These are phyloP conservation scores for Entomobrya proxima DNA, from an alignment of 2,888 invertebrate genomes.

Conservation along the genomic window DNA sequence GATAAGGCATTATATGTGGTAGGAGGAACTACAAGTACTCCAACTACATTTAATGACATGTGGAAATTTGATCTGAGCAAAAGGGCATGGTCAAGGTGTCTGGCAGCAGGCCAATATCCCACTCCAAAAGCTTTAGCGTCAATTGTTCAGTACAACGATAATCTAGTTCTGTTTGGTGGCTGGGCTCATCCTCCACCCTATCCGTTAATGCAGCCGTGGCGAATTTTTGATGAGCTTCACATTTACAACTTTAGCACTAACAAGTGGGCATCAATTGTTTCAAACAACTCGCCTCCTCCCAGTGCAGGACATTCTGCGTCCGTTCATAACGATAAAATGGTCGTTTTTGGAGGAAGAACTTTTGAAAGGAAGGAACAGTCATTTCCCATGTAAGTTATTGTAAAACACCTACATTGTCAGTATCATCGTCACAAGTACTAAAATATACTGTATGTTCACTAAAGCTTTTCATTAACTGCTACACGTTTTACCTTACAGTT, in stretches of 20 bases:
- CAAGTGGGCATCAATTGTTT: conserved; percentile 85
- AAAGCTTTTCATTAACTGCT: background rate
- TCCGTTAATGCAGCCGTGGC: conserved; percentile 80
- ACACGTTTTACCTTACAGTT: conserved; percentile 77
- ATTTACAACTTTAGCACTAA: conserved; percentile 88
- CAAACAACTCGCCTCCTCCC: conserved; percentile 84
- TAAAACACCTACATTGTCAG: background rate
- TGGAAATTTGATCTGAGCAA: conserved; percentile 94
- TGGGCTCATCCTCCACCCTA: conserved; percentile 79
- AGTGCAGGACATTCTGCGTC: conserved; percentile 96
- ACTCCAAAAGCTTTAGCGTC: conserved; percentile 97
- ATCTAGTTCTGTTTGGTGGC: conserved; percentile 93
- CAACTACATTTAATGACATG: conserved; percentile 97
- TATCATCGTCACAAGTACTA: background rate
- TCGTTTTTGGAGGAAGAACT: conserved; percentile 85
- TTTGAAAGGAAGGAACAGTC: conserved; percentile 72
- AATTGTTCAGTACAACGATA: conserved; percentile 90
- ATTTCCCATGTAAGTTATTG: conserved; percentile 74
- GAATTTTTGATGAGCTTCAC: conserved; percentile 94
- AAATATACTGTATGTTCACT: no score
- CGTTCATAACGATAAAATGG: conserved; percentile 88
- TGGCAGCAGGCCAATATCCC: conserved; percentile 92
- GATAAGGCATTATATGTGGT: conserved; percentile 94
- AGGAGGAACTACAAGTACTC: conserved; percentile 93
- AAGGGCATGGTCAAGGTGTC: conserved; percentile 89